Evolutionary conservation across 23 tunicate species (phyloP).

Genomic region (Botrylloides violaceus): DNA sequence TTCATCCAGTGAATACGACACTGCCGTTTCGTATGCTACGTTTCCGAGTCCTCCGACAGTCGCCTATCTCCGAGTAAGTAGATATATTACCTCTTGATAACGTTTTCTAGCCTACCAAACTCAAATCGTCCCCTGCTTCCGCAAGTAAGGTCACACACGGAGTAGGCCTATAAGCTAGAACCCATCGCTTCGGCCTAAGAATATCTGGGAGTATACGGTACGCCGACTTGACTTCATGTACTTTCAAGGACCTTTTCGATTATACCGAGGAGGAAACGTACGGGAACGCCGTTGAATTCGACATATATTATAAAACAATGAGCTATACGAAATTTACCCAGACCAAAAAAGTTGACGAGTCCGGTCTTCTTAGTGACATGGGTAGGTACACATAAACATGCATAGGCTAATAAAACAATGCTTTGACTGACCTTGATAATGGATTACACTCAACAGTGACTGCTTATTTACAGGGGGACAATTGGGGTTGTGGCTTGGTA

Average conservation of each 20-base stretch:
- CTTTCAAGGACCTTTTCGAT: not conserved
- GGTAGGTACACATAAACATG: slow-evolving; percentile 22
- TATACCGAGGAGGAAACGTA: not conserved
- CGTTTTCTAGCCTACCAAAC: too few species aligned
- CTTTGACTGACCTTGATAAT: too few species aligned
- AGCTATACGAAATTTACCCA: slow-evolving; percentile 28
- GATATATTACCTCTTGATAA: too few species aligned
- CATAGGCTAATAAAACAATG: too few species aligned
- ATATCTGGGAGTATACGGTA: too few species aligned
- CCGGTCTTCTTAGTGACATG: slow-evolving; percentile 30
- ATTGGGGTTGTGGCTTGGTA: slow-evolving; percentile 52
- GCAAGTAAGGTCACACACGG: too few species aligned
- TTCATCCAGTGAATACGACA: not conserved
- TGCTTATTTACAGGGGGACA: slow-evolving; percentile 42
- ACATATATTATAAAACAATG: slow-evolving; percentile 26
- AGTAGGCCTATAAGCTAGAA: too few species aligned
- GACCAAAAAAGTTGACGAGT: slow-evolving; percentile 36
- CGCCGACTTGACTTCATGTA: too few species aligned
- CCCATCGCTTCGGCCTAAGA: too few species aligned
- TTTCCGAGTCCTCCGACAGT: slow-evolving; percentile 1
- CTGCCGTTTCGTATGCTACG: slow-evolving; percentile 21
- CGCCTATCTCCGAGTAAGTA: not conserved
- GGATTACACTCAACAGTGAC: too few species aligned
- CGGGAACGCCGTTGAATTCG: slow-evolving; percentile 28
- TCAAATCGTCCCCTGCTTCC: too few species aligned